Percentiles rank a stretch among this genome's conserved stretches.
These are phyloP conservation scores for Atta colombica DNA, from an alignment of 1,140 invertebrate genomes.

Conservation along the genomic window DNA sequence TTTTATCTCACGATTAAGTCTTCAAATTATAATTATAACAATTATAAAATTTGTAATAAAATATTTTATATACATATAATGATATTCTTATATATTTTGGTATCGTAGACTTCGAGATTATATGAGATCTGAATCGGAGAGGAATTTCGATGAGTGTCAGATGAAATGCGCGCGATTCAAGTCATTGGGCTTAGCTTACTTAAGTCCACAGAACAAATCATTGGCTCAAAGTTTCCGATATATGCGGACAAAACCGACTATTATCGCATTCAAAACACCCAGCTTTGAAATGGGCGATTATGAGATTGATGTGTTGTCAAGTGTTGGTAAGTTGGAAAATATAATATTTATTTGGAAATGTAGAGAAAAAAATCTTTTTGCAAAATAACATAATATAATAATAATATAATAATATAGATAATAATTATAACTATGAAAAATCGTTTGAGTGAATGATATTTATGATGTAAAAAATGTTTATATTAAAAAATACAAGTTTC, in stretches of 20 bases:
- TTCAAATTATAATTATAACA: slow-evolving; percentile 4
- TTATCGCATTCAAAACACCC: slow-evolving; percentile 94
- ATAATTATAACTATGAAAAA: background rate
- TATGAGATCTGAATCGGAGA: slow-evolving; percentile 92
- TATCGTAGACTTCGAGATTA: slow-evolving; percentile 89
- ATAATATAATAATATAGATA: background rate
- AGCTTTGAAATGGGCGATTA: slow-evolving; percentile 90
- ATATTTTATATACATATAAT: background rate
- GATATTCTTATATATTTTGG: background rate
- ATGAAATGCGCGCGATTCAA: slow-evolving; percentile 89
- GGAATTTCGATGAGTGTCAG: slow-evolving; percentile 90
- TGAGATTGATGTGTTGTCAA: slow-evolving; percentile 73
- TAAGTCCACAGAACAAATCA: slow-evolving; percentile 92
- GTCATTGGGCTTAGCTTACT: slow-evolving; percentile 90
- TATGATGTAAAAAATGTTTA: background rate
- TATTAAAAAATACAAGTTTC: background rate
- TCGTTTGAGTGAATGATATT: background rate
- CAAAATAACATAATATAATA: background rate
- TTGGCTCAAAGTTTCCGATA: slow-evolving; percentile 94
- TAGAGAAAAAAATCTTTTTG: background rate
- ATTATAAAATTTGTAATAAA: background rate
- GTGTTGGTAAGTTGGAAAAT: slow-evolving; percentile 21
- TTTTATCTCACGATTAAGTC: background rate
- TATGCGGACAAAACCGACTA: slow-evolving; percentile 94
- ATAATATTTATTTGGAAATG: background rate